Conservation (phyloP, 2,888 invertebrate species). For the Watsonalla binaria region DNA sequence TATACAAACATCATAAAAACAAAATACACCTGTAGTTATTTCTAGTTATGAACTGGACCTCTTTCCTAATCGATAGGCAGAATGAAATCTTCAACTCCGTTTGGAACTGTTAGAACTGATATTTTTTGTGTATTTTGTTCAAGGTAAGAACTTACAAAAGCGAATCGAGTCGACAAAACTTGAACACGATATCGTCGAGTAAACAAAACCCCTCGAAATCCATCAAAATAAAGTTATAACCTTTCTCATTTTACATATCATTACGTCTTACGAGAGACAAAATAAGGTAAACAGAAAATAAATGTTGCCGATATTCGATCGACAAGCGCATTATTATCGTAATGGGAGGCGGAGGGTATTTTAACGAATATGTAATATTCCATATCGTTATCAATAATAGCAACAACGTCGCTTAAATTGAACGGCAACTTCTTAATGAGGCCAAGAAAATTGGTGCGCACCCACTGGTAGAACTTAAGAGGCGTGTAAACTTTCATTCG, state of each 20-base stretch:
- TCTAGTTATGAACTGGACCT: no score
- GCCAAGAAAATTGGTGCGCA: constrained; percentile 65
- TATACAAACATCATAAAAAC: no score
- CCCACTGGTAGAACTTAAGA: constrained; percentile 60
- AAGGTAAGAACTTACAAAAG: no score
- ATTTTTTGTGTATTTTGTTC: no score
- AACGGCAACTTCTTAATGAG: constrained; percentile 69
- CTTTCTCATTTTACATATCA: neutral
- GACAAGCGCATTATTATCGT: constrained; percentile 13
- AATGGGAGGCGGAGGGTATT: constrained; percentile 19
- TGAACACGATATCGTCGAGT: neutral
- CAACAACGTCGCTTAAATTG: constrained; percentile 54
- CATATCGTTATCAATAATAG: constrained; percentile 61
- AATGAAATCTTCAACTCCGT: no score
- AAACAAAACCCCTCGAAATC: neutral
- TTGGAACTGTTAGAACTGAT: no score
- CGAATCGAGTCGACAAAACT: no score
- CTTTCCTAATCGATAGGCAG: no score
- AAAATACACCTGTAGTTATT: no score
- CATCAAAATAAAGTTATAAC: neutral
- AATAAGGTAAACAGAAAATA: neutral
- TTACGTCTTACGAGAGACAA: neutral
- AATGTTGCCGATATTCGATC: neutral
- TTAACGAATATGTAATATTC: constrained; percentile 29
- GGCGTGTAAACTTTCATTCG: constrained; percentile 72